phyloP scores from a whole-genome alignment of 2,888 invertebrate genomes.

The Panopea generosa region DNA sequence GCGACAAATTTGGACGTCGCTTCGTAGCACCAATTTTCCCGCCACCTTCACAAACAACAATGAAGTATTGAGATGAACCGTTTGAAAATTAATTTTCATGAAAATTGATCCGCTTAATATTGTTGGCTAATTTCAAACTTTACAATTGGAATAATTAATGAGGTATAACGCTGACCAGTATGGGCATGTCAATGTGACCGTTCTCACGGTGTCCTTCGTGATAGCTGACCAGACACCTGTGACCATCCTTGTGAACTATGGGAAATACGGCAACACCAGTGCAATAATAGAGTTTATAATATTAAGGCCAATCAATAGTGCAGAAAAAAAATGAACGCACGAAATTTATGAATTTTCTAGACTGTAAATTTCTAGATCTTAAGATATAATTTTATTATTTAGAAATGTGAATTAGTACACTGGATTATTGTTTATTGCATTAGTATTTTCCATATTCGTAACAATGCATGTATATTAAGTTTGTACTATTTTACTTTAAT shows the following conservation, averaged over 20 bases:
- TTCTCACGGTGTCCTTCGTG: slow-evolving; percentile 54
- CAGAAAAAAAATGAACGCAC: no score
- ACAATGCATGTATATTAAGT: no score
- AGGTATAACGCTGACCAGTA: slow-evolving; percentile 35
- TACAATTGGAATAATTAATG: slow-evolving; percentile 46
- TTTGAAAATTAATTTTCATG: slow-evolving; percentile 63
- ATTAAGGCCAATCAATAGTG: no score
- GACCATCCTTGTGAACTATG: slow-evolving; percentile 59
- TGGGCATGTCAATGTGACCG: slow-evolving; percentile 55
- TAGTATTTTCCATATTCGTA: no score
- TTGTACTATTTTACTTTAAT: no score
- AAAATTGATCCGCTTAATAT: slow-evolving; percentile 60
- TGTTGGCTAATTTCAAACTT: slow-evolving; percentile 36
- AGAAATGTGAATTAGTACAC: no score
- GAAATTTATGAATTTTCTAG: no score
- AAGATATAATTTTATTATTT: no score
- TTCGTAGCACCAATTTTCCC: slow-evolving; percentile 44
- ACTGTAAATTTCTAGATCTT: no score
- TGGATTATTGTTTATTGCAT: no score
- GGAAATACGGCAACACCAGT: slow-evolving; percentile 37
- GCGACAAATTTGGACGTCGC: no score
- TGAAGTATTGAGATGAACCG: slow-evolving; percentile 55
- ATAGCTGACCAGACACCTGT: slow-evolving; percentile 58
- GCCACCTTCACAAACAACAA: slow-evolving; percentile 30
- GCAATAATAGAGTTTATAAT: no score